Base-by-base conservation (phyloP, 2,113 vertebrate genomes). In the Bombycilla garrulus region DNA sequence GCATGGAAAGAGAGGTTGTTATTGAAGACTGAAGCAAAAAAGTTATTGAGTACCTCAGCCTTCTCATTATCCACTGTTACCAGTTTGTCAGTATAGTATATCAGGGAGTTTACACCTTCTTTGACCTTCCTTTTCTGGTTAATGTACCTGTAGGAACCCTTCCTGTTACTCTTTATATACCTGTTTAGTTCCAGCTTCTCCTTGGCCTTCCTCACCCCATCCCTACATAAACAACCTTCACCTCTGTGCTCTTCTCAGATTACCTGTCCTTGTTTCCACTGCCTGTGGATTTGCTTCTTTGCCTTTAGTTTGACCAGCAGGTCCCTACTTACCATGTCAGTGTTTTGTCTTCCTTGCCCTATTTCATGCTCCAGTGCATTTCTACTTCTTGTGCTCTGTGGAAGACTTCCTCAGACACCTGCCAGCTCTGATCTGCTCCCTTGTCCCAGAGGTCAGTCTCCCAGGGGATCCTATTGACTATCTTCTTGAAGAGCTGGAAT, bases 181-280 rank as follows among this genome's bases (percentile, higher is more conserved):
- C 19, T n/a, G 24, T 22, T 47, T n/a, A 54, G 23, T 29, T 70
- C 28, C 47, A 78, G 47, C 16, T 70, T 78, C 28, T 15, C n/a
- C 16, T 70, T 54, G 23, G 23, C 29, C n/a, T 62, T 62, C 12
- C 35, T 40, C 13, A 62, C 15, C 5, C 12, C 40, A 54, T 47
- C 29, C 20, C 4, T 62, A 5, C 23, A 38, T 3, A 5, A 61
- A 3, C 0, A 1, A 51, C 42, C 20, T 35, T 58, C 33, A 36
- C 25, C 24, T n/a, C 25, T 24, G 3, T 36, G 51, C 13, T 36
- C 35, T 33, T 69, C 56, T 19, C 1, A 2, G 22, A 26, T 20
- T 35, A n/a, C 16, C 48, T 35, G 25, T 40, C 35, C 50, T 40
- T 48, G 12, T 85, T 74, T 54, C 12, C 16, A 48, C 35, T 29